phyloP scores from a whole-genome alignment of 2,888 invertebrate genomes.

The Taphrorychus bicolor region DNA sequence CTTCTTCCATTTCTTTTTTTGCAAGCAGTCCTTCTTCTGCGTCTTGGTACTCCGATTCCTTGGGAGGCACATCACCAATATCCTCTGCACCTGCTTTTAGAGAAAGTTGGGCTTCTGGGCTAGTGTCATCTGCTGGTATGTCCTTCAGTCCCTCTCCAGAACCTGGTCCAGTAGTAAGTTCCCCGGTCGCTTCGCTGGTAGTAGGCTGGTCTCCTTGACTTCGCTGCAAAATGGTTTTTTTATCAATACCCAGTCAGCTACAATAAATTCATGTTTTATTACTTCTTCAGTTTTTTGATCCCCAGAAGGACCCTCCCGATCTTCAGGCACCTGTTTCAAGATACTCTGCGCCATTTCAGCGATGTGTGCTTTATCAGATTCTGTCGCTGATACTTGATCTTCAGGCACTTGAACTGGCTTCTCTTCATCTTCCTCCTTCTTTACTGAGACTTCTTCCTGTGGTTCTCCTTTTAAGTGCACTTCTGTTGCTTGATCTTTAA shows the following conservation, averaged over 20 bases:
- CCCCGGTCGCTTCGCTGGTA: not conserved
- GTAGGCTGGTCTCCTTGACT: not conserved
- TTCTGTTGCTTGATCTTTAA: slow-evolving; percentile 1
- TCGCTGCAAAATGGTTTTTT: too few relatives aligned
- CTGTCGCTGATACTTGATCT: too few relatives aligned
- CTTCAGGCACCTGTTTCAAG: slow-evolving; percentile 19
- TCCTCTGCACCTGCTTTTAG: too few relatives aligned
- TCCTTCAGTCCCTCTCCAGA: not conserved
- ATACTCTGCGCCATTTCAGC: not conserved
- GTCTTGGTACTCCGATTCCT: not conserved
- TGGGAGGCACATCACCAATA: too few relatives aligned
- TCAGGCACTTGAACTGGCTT: not conserved
- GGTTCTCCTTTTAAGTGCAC: not conserved
- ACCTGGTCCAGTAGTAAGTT: not conserved
- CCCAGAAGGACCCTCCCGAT: not conserved
- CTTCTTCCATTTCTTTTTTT: not conserved
- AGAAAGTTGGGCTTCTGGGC: not conserved
- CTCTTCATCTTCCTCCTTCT: not conserved
- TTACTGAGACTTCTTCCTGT: too few relatives aligned
- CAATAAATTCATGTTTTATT: too few relatives aligned
- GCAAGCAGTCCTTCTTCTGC: not conserved
- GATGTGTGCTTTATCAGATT: not conserved
- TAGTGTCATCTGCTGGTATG: not conserved
- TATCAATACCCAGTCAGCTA: too few relatives aligned
- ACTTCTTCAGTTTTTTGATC: too few relatives aligned